These are phyloP conservation scores for Standfussiana lucernea DNA, from an alignment of 2,888 invertebrate species.

Conservation along the genomic window DNA sequence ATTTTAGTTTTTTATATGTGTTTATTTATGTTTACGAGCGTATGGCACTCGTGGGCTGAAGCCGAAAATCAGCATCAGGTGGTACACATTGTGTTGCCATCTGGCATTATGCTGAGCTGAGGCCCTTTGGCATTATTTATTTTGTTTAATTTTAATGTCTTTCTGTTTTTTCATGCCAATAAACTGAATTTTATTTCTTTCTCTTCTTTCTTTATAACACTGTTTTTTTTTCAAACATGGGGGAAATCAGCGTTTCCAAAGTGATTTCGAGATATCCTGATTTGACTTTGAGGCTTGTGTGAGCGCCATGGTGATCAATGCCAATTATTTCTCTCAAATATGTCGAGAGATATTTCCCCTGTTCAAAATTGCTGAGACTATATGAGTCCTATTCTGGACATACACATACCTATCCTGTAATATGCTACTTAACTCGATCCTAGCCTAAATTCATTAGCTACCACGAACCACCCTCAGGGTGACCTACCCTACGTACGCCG, in stretches of 20 bases:
- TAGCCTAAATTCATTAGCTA: background rate
- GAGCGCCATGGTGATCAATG: background rate
- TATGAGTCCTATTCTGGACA: background rate
- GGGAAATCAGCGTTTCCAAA: background rate
- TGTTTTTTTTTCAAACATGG: background rate
- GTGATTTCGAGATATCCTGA: background rate
- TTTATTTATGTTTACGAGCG: too few species aligned
- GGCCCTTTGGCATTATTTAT: too few species aligned
- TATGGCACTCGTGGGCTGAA: too few species aligned
- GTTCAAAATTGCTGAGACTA: background rate
- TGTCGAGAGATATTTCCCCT: background rate
- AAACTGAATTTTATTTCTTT: too few species aligned
- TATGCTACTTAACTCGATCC: background rate
- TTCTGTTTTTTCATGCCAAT: too few species aligned
- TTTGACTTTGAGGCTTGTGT: background rate
- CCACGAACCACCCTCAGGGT: background rate
- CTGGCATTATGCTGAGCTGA: too few species aligned
- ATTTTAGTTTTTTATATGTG: too few species aligned
- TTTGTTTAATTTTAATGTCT: too few species aligned
- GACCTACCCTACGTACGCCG: background rate
- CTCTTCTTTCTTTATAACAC: background rate
- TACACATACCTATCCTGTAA: background rate
- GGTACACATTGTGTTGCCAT: too few species aligned
- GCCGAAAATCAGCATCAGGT: too few species aligned
- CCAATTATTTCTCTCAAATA: background rate